Percentiles rank a stretch among this genome's conserved stretches.
phyloP scores from a whole-genome alignment of 92 coral and sea anemone species.

The Zoanthus sansibaricus region DNA sequence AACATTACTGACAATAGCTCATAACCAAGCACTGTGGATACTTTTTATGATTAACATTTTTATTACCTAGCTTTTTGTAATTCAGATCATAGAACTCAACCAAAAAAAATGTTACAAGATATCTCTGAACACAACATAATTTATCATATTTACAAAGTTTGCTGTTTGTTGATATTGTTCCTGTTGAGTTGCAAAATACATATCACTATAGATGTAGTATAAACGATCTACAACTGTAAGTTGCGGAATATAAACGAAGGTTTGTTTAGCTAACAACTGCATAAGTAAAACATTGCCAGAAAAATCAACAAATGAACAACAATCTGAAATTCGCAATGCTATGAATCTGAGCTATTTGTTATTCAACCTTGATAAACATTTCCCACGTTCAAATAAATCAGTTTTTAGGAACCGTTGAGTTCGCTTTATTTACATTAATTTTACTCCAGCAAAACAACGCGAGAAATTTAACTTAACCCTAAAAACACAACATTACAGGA shows the following conservation, averaged over 20 bases:
- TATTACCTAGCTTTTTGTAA: background rate
- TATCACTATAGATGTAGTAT: background rate
- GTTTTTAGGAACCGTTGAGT: too few species aligned
- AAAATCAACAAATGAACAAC: background rate
- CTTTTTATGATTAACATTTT: background rate
- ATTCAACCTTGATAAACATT: too few species aligned
- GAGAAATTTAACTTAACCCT: too few species aligned
- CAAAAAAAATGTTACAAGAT: conserved; percentile 33
- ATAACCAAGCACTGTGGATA: background rate
- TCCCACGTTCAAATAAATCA: too few species aligned
- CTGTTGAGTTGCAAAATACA: conserved; percentile 10
- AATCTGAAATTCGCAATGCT: conserved; percentile 28
- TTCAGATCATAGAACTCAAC: background rate
- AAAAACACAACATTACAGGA: too few species aligned
- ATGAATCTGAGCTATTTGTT: conserved; percentile 15
- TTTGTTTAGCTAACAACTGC: conserved; percentile 20
- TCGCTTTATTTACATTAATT: too few species aligned
- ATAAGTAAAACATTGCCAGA: background rate
- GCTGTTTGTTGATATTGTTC: conserved; percentile 36
- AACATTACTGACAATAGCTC: too few species aligned
- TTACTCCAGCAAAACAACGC: too few species aligned
- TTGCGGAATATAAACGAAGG: conserved; percentile 34
- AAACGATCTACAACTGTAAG: conserved; percentile 11
- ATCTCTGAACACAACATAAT: background rate
- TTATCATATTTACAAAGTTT: conserved; percentile 21